Base-by-base conservation (phyloP, 2,888 invertebrate genomes). In the Pharmacophagus antenor region DNA sequence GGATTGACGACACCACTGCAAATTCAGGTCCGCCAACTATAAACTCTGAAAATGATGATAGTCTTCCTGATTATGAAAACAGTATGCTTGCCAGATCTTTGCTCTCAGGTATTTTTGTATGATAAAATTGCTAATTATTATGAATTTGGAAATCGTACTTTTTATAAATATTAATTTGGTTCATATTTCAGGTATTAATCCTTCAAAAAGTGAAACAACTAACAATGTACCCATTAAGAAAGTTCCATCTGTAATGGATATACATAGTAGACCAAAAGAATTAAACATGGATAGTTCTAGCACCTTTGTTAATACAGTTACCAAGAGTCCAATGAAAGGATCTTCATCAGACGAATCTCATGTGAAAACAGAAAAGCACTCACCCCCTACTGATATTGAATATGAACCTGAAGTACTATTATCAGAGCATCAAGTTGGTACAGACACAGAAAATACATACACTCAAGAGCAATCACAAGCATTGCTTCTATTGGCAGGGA, bases 41-140 rank as follows among this genome's bases (percentile, higher is more conserved):
- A 44, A 81, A 79, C 64, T 80, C 80, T 18, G 90, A 90, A 69
- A 88, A 85, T 77, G 87, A 89, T 62, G 88, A 90, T 51, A 86
- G 85, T 74, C 83, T 86, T 70, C 88, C 91, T 41, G 88, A 88
- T 77, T 91, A 91, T 67, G 91, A 91, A 71, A 91, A 91, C 69
- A 91, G 91, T 62, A 91, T 91, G 91, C 85, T 91, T 73, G 91
- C 91, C 70, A 82, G 91, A 66, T 91, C 91, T 56, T 73, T 91
- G 60, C 74, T 91, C 8, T 90, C 90, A 79, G 91, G 91, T 91
- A 71, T 25, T 44, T n/a, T n/a, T n/a, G 37, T n/a, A n/a, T n/a
- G n/a, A n/a, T n/a, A 37, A 37, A 37, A 37, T 37, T 37, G n/a
- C n/a, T 15, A n/a, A 37, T 37, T 1, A 1, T n/a, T 37, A 37